phyloP scores from a whole-genome alignment of 2,797 vertebrate genomes.

The Mastacembelus armatus region DNA sequence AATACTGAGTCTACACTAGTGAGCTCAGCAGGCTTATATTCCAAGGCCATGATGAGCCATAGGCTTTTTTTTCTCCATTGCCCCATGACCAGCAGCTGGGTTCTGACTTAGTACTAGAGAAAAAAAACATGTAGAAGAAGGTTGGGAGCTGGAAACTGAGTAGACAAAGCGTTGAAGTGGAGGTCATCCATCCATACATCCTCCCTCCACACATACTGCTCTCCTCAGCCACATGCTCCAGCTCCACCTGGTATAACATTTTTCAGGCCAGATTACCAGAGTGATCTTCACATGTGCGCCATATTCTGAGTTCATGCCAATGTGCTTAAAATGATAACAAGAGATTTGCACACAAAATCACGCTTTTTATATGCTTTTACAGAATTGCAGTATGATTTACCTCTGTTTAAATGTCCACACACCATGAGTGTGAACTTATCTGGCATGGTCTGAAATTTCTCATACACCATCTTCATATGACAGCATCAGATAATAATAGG shows the following conservation, averaged over 20 bases:
- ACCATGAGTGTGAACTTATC: not conserved
- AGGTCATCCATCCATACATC: not conserved
- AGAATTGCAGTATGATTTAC: not conserved
- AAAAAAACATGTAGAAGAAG: slow-evolving; percentile 22
- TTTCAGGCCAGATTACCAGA: not conserved
- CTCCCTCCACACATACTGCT: not conserved
- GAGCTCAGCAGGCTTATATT: slow-evolving; percentile 6
- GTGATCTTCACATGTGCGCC: not conserved
- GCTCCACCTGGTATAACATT: not conserved
- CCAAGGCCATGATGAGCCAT: slow-evolving; percentile 22
- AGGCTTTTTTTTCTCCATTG: slow-evolving; percentile 2
- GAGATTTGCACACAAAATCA: no score
- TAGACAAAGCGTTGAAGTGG: slow-evolving; percentile 1
- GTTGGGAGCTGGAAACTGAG: not conserved
- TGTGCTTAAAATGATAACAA: no score
- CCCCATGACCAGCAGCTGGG: slow-evolving; percentile 50
- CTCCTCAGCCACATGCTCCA: not conserved
- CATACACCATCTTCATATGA: not conserved
- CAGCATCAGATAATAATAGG: slow-evolving; percentile 33
- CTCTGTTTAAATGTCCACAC: not conserved
- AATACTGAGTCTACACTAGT: no score
- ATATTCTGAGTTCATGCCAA: no score
- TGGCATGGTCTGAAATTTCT: not conserved
- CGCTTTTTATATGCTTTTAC: no score
- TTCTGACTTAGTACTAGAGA: slow-evolving; percentile 23